Conservation (phyloP, 2,888 invertebrate species). For the Brenthis ino region DNA sequence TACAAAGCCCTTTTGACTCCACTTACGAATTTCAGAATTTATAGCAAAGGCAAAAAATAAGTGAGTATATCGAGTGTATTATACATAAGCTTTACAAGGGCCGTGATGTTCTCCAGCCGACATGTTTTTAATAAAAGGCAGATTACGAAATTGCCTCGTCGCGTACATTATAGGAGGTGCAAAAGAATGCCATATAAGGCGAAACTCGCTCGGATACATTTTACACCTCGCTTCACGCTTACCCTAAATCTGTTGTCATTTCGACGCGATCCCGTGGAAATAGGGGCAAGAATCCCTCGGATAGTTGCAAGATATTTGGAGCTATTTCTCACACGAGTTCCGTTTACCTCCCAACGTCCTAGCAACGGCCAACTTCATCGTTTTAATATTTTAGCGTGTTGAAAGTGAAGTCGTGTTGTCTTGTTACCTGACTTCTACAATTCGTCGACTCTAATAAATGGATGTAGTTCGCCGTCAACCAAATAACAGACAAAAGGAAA, state of each 20-base stretch:
- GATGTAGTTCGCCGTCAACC: conserved; percentile 11
- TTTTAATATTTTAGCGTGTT: conserved; percentile 74
- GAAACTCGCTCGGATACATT: conserved; percentile 76
- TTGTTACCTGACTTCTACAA: conserved; percentile 54
- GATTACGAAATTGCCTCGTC: conserved; percentile 70
- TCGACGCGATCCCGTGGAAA: conserved; percentile 74
- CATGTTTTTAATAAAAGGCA: conserved; percentile 77
- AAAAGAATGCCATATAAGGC: conserved; percentile 79
- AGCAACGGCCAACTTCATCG: conserved; percentile 52
- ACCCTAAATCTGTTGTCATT: conserved; percentile 82
- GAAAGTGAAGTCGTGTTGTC: conserved; percentile 69
- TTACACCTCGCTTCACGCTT: conserved; percentile 79
- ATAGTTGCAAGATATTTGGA: conserved; percentile 74
- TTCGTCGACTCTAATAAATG: conserved; percentile 37
- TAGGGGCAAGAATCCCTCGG: conserved; percentile 73
- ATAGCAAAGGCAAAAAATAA: conserved; percentile 33
- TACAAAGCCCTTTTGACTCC: conserved; percentile 30
- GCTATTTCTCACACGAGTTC: conserved; percentile 74
- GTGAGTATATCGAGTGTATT: conserved; percentile 37
- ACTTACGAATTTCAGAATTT: conserved; percentile 33
- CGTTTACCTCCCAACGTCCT: conserved; percentile 38
- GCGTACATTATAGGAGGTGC: conserved; percentile 69
- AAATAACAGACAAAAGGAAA: not conserved
- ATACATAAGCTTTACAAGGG: conserved; percentile 31
- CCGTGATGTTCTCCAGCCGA: conserved; percentile 50